Evolutionary conservation across 1,140 invertebrate genomes (phyloP).

Genomic region (Ceratina japonica): DNA sequence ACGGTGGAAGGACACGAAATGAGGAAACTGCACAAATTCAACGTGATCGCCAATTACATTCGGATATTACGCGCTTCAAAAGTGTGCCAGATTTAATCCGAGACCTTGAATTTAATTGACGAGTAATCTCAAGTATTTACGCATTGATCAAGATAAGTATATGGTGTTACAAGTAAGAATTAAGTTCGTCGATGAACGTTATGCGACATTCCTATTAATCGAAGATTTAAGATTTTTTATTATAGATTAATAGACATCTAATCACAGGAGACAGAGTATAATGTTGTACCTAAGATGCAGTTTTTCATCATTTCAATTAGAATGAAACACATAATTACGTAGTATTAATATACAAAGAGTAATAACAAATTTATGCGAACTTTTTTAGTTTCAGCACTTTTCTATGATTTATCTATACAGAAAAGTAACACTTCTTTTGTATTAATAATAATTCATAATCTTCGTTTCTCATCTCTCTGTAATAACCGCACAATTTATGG

Average conservation of each 20-base stretch:
- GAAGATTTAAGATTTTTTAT: slow-evolving; percentile 32
- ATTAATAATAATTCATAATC: not conserved
- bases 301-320: slow-evolving; percentile 18
- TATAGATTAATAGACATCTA: not conserved
- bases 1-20: not conserved
- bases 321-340: not conserved
- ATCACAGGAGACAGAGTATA: slow-evolving; percentile 6
- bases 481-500: slow-evolving; percentile 30
- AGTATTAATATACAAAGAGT: not conserved
- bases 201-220: slow-evolving; percentile 14
- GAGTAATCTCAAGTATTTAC: slow-evolving; percentile 22
- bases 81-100: slow-evolving; percentile 64
- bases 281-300: not conserved
- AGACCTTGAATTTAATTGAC: slow-evolving; percentile 48
- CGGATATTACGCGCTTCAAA: slow-evolving; percentile 46
- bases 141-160: not conserved
- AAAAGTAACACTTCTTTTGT: not conserved
- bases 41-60: slow-evolving; percentile 20
- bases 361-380: slow-evolving; percentile 4
- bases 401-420: not conserved
- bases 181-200: slow-evolving; percentile 1
- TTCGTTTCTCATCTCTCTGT: not conserved
- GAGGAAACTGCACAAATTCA: slow-evolving; percentile 7
- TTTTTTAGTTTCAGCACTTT: not conserved
- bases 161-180: not conserved